Conservation (phyloP, 2,888 invertebrate species). For the Boloria euphrosyne region DNA sequence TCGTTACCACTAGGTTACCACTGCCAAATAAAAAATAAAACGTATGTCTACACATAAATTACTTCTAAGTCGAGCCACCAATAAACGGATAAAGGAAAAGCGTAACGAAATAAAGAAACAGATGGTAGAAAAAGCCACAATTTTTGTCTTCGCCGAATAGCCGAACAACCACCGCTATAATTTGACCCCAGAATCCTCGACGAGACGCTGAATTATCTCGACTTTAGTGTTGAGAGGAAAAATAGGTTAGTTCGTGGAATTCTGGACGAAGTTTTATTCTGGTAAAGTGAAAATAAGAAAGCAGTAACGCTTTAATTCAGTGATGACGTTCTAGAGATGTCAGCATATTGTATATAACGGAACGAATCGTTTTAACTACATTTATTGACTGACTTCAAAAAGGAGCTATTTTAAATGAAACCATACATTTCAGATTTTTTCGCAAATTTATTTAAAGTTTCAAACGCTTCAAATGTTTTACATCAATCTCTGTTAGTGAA, state of each 20-base stretch:
- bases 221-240: slow-evolving; percentile 40
- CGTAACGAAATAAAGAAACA: slow-evolving; percentile 72
- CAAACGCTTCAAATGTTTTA: too few species aligned
- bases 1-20: too few species aligned
- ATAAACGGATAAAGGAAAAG: slow-evolving; percentile 64
- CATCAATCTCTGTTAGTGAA: too few species aligned
- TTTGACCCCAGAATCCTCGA: slow-evolving; percentile 48
- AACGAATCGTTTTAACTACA: too few species aligned
- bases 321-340: slow-evolving; percentile 52
- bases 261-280: slow-evolving; percentile 54
- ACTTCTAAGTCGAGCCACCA: slow-evolving; percentile 65
- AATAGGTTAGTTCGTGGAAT: slow-evolving; percentile 46
- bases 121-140: slow-evolving; percentile 63
- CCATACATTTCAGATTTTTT: too few species aligned
- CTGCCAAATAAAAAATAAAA: slow-evolving; percentile 3
- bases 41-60: slow-evolving; percentile 58
- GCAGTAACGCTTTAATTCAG: slow-evolving; percentile 62
- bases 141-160: slow-evolving; percentile 65
- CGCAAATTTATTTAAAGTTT: too few species aligned
- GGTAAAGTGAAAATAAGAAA: slow-evolving; percentile 70
- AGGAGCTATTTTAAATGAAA: too few species aligned
- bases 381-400: too few species aligned
- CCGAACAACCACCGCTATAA: slow-evolving; percentile 51
- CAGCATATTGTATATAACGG: slow-evolving; percentile 50
- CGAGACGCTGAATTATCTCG: slow-evolving; percentile 42